These are phyloP conservation scores for Synanthedon vespiformis DNA, from an alignment of 2,888 invertebrate species.

Conservation along the genomic window DNA sequence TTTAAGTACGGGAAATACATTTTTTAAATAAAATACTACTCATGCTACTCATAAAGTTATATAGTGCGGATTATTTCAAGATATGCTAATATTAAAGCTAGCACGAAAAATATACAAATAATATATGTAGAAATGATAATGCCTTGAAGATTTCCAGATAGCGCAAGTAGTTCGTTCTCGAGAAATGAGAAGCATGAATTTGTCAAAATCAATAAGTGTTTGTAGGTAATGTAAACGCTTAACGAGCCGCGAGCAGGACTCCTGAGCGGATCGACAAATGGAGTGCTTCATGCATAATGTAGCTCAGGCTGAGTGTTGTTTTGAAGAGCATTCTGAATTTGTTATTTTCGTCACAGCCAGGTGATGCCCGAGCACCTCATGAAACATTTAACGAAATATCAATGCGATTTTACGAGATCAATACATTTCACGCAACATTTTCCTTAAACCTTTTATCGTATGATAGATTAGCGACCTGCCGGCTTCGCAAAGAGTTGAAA, in stretches of 20 bases:
- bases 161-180: constrained; percentile 17
- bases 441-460: neutral
- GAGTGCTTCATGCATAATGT: constrained; percentile 71
- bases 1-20: too few relatives aligned
- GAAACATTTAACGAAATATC: constrained; percentile 62
- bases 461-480: too few relatives aligned
- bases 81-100: neutral
- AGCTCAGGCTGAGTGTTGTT: constrained; percentile 65
- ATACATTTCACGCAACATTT: neutral
- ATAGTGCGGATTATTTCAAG: neutral
- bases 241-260: constrained; percentile 67
- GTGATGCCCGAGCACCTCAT: constrained; percentile 60
- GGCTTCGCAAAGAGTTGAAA: too few relatives aligned
- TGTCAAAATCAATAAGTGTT: constrained; percentile 66
- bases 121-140: neutral
- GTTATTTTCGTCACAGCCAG: constrained; percentile 66
- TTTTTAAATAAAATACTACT: too few relatives aligned
- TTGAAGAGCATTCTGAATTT: constrained; percentile 69
- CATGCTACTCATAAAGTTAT: too few relatives aligned
- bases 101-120: too few relatives aligned
- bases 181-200: constrained; percentile 49
- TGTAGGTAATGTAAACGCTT: constrained; percentile 68
- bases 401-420: constrained; percentile 18
- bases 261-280: constrained; percentile 69
- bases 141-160: constrained; percentile 1